Conservation (phyloP, 2,888 invertebrate species). For the Leptopilina myrica region DNA sequence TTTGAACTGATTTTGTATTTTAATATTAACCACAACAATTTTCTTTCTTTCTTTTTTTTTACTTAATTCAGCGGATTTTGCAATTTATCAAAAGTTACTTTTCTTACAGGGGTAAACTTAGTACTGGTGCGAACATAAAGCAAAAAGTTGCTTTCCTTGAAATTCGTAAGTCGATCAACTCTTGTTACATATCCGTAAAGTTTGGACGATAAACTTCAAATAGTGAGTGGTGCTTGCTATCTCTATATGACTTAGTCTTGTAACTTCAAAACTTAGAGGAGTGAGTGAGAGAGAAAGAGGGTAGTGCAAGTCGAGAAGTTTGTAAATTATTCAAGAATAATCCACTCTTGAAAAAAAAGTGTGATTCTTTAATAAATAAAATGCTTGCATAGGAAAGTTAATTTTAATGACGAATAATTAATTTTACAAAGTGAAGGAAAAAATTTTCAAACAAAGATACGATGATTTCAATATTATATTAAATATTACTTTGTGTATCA, state of each 20-base stretch:
- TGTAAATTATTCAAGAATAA: conserved; percentile 28
- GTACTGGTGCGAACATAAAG: conserved; percentile 1
- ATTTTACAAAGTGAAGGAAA: too few relatives aligned
- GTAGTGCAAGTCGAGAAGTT: conserved; percentile 4
- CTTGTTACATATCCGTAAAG: conserved; percentile 26
- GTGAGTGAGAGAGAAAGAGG: background rate
- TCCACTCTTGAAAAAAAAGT: background rate
- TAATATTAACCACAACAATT: background rate
- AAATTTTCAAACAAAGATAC: too few relatives aligned
- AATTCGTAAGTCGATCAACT: conserved; percentile 30
- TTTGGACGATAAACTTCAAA: conserved; percentile 35
- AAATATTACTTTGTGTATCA: too few relatives aligned
- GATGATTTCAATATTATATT: too few relatives aligned
- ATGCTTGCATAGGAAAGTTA: background rate
- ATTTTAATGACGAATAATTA: background rate
- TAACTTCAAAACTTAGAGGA: conserved; percentile 13
- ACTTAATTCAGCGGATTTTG: background rate
- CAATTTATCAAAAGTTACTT: background rate
- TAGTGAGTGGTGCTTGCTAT: conserved; percentile 1
- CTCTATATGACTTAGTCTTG: conserved; percentile 31
- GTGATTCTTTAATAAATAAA: background rate
- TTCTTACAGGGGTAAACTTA: background rate
- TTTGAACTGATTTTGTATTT: background rate
- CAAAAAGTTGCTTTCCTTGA: background rate
- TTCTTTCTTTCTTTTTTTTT: background rate